Evolutionary conservation across 2,888 invertebrate species (phyloP).

Genomic region (Pomacea canaliculata): DNA sequence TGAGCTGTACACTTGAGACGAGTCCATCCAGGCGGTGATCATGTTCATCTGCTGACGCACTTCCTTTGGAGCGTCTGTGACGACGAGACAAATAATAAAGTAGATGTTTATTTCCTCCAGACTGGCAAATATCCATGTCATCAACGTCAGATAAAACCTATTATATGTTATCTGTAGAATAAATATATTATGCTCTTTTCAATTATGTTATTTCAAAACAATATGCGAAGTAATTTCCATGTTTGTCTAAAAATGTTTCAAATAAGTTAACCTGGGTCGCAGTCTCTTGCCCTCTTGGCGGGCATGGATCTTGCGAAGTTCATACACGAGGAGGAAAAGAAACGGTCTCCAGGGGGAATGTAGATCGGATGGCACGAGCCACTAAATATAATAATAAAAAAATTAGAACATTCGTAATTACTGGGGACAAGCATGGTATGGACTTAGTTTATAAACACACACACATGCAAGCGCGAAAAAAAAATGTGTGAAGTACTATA

Average conservation of each 20-base stretch:
- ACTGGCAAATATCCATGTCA: too few relatives aligned
- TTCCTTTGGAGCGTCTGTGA: slow-evolving; percentile 21
- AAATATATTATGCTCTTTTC: too few relatives aligned
- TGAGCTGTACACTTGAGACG: slow-evolving; percentile 73
- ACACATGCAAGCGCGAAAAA: too few relatives aligned
- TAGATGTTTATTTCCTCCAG: too few relatives aligned
- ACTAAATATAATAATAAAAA: slow-evolving; percentile 27
- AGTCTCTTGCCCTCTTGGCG: slow-evolving; percentile 28
- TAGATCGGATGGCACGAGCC: slow-evolving; percentile 52
- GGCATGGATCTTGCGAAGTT: slow-evolving; percentile 42
- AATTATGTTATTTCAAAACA: too few relatives aligned
- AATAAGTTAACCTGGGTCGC: slow-evolving; percentile 38
- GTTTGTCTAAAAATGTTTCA: too few relatives aligned
- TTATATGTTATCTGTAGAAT: too few relatives aligned
- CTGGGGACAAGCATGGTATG: too few relatives aligned
- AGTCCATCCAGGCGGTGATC: slow-evolving; percentile 87
- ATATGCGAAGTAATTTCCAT: too few relatives aligned
- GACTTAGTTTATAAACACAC: too few relatives aligned
- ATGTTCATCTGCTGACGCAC: slow-evolving; percentile 79
- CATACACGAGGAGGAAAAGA: slow-evolving; percentile 42
- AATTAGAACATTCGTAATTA: neutral
- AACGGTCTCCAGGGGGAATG: slow-evolving; percentile 46
- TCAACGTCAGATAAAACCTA: too few relatives aligned
- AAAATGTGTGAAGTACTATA: too few relatives aligned
- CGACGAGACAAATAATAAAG: neutral